These are phyloP conservation scores for Muscicapa comitata DNA, from an alignment of 2,797 vertebrate species.

Conservation along the genomic window DNA sequence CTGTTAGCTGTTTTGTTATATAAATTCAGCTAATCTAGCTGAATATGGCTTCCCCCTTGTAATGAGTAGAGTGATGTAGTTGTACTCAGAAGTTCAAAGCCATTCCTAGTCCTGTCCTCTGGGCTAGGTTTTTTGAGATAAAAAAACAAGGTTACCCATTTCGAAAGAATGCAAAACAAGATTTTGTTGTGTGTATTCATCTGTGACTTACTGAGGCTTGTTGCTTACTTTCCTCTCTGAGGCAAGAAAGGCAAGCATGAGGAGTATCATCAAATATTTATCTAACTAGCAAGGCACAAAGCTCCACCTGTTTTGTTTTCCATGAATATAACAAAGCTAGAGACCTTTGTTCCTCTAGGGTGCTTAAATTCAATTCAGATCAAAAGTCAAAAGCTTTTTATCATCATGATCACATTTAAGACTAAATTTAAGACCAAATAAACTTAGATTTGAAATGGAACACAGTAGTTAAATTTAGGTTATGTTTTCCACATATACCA, in stretches of 20 bases:
- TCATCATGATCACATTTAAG: not conserved
- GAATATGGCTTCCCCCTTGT: not conserved
- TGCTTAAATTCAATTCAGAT: not conserved
- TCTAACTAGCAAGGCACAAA: not conserved
- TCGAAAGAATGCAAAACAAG: not conserved
- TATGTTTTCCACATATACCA: not conserved
- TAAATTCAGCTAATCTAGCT: not conserved
- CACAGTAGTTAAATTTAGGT: not conserved
- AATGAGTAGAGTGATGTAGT: not conserved
- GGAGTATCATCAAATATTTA: not conserved
- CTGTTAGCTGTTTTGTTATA: not conserved
- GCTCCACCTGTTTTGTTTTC: not conserved
- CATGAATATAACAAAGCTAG: not conserved
- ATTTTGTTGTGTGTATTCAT: not conserved
- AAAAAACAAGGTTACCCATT: not conserved
- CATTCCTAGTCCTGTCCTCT: not conserved
- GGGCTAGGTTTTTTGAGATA: not conserved
- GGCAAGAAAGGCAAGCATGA: not conserved
- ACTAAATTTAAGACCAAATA: not conserved
- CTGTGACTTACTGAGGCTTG: not conserved
- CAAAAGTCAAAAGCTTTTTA: constrained; percentile 3
- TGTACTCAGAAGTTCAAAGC: not conserved
- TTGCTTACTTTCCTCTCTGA: not conserved
- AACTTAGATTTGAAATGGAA: not conserved
- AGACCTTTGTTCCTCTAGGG: not conserved